phyloP scores from a whole-genome alignment of 53 echinoderm and acorn worm genomes.

The Echinometra lucunter region DNA sequence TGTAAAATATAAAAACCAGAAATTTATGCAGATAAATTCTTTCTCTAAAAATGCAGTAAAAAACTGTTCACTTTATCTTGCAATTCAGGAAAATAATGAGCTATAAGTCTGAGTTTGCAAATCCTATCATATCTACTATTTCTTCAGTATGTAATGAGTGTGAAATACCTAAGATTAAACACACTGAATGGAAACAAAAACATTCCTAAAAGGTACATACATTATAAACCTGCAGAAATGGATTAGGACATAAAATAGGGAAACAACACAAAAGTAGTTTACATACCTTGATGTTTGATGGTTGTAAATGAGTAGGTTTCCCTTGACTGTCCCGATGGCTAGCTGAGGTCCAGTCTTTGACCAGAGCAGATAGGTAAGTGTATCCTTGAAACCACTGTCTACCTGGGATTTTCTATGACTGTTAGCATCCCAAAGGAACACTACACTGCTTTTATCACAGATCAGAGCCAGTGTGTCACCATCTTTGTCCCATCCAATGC shows the following conservation, averaged over 20 bases:
- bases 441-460: slow-evolving; percentile 91
- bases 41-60: too few species aligned
- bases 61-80: too few species aligned
- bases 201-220: too few species aligned
- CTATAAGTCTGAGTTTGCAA: too few species aligned
- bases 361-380: slow-evolving; percentile 86
- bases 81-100: too few species aligned
- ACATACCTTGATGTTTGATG: slow-evolving; percentile 95
- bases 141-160: neutral
- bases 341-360: slow-evolving; percentile 93
- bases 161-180: neutral
- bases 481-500: slow-evolving; percentile 97
- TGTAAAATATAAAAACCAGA: neutral
- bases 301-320: slow-evolving; percentile 94
- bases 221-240: too few species aligned
- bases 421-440: slow-evolving; percentile 99
- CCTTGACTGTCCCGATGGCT: slow-evolving; percentile 92
- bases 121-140: neutral
- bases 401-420: slow-evolving; percentile 89
- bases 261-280: too few species aligned
- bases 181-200: too few species aligned
- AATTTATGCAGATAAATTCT: neutral
- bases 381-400: slow-evolving; percentile 96
- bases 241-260: too few species aligned
- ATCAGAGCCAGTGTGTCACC: slow-evolving; percentile 97